Conservation (phyloP, 2,888 invertebrate species). For the Aphodius sticticus region DNA sequence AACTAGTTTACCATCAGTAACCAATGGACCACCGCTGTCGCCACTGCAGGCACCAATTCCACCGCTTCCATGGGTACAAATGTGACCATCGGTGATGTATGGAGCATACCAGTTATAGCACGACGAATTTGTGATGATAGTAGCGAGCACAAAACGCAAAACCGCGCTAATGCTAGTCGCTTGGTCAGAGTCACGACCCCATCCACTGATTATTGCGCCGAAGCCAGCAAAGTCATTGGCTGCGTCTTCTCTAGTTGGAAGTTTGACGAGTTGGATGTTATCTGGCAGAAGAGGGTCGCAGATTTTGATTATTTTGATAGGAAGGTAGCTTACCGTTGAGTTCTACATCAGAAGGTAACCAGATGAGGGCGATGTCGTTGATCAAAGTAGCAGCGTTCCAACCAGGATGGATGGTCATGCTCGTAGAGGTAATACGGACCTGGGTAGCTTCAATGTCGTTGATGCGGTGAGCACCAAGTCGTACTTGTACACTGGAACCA, state of each 20-base stretch:
- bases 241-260: constrained; percentile 41
- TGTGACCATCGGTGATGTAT: constrained; percentile 47
- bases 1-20: constrained; percentile 30
- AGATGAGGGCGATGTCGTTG: constrained; percentile 58
- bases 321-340: constrained; percentile 20
- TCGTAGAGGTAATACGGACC: constrained; percentile 35
- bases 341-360: constrained; percentile 11
- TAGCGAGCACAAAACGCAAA: constrained; percentile 20
- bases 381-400: constrained; percentile 46
- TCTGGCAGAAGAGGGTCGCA: constrained; percentile 6
- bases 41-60: constrained; percentile 63
- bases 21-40: constrained; percentile 57
- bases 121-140: constrained; percentile 10
- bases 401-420: constrained; percentile 38
- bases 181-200: constrained; percentile 47
- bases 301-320: not conserved
- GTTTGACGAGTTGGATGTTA: constrained; percentile 29
- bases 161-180: constrained; percentile 26
- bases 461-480: constrained; percentile 50
- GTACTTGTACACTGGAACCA: constrained; percentile 39
- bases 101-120: constrained; percentile 36
- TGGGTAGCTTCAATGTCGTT: constrained; percentile 50
- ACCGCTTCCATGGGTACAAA: constrained; percentile 60
- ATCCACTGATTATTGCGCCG: constrained; percentile 60
- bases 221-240: constrained; percentile 55